Evolutionary conservation across 2,797 vertebrate genomes (phyloP).

Genomic region (Sciurus vulgaris): DNA sequence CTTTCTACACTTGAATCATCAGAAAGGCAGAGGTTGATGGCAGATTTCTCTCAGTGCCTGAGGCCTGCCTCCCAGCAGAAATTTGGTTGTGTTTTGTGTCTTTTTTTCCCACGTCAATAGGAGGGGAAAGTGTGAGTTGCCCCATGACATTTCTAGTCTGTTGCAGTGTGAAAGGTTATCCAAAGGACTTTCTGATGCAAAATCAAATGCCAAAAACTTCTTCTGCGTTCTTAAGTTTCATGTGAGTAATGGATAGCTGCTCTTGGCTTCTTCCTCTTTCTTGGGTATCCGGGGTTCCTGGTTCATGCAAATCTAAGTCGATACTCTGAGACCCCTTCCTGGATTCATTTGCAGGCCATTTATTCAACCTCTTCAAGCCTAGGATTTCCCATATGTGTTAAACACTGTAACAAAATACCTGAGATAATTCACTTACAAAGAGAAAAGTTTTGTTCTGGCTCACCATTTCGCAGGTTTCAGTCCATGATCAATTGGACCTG

Average conservation of each 20-base stretch:
- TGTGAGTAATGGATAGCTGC: no score
- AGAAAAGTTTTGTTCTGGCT: not conserved
- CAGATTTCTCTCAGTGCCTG: not conserved
- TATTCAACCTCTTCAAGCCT: not conserved
- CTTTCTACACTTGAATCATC: not conserved
- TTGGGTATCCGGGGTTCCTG: accelerated
- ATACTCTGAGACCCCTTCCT: not conserved
- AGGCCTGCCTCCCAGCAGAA: not conserved
- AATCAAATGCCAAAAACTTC: not conserved
- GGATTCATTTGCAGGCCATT: not conserved
- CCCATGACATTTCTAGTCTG: not conserved
- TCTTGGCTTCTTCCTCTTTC: not conserved
- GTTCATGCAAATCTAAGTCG: not conserved
- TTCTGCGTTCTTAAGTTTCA: not conserved
- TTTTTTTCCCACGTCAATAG: not conserved
- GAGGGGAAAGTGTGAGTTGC: not conserved
- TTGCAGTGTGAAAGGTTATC: not conserved
- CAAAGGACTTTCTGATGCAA: not conserved
- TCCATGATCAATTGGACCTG: not conserved
- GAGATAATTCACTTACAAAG: not conserved
- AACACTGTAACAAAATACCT: not conserved
- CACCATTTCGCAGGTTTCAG: not conserved
- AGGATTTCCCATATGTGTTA: not conserved
- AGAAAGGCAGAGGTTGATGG: not conserved
- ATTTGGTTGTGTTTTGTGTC: not conserved